Evolutionary conservation across 1,140 invertebrate genomes (phyloP), one percentile per base, ranked within the genome.

Genomic region (Diabrotica virgifera): DNA sequence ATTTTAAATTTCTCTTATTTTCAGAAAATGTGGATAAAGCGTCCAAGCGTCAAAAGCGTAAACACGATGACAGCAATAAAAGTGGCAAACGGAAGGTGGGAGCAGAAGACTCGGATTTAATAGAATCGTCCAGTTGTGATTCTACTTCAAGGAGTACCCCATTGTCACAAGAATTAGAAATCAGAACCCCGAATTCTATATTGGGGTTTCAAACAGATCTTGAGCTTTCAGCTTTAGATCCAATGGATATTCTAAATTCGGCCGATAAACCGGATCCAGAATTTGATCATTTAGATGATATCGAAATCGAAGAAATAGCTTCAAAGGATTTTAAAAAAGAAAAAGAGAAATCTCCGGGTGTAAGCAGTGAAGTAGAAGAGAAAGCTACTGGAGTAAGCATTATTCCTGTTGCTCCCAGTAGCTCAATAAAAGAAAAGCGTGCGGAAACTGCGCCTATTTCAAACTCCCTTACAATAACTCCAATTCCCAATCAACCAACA

Each of bases 401-500:
- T 38, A 91, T 90, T 7, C 90, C 90, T 6, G 88, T 92, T 10
- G 53, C 59, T 62, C 62, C 77, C 83, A 65, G 78, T 8, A 72
- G 81, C 5, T 80, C 81, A n/a, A 3, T 46, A 46, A 55, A 55
- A 55, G 60, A 55, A 11, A 46, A 46, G n/a, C 13, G 50, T n/a
- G 6, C 37, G 6, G 59, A 38, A 0, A 84, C 85, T 10, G 81
- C 88, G 4, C 82, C 83, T 37, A 76, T 91, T 36, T 86, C 90
- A 6, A 90, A 87, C 76, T 91, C 90, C 4, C 91, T 94, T 13
- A 94, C 92, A 0, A 94, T 95, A 51, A 94, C 92, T 0, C 91
- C 92, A 5, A 90, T 91, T 10, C 83, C 85, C 0, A 83, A 85
- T 66, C 85, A 80, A 37, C 63, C 86, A 84, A 53, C 7, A 12